Percentiles rank a stretch among this genome's conserved stretches.
Conservation (phyloP, 2,797 vertebrate genomes). For the Buceros bicornis region DNA sequence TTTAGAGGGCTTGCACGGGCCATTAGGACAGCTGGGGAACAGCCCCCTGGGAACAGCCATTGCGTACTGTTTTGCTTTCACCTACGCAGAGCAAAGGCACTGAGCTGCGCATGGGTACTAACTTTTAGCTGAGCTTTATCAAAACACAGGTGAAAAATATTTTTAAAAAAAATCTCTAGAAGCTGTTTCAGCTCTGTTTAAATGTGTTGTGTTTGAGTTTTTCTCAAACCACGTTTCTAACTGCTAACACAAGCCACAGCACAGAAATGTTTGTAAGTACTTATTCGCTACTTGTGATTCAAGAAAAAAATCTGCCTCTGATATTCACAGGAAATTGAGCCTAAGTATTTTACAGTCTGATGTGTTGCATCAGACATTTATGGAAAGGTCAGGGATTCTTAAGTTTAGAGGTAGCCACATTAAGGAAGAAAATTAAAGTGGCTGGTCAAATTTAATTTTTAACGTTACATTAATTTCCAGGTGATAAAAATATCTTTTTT, state of each 20-base stretch:
- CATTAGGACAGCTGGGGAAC: neutral
- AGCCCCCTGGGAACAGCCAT: neutral
- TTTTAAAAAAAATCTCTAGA: neutral
- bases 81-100: neutral
- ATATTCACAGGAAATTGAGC: constrained; percentile 16
- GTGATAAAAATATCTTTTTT: neutral
- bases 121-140: neutral
- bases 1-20: neutral
- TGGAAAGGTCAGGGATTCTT: neutral
- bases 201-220: neutral
- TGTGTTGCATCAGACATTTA: neutral
- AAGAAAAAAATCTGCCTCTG: neutral
- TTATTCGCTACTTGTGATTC: neutral
- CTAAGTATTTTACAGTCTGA: neutral
- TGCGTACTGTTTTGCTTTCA: neutral
- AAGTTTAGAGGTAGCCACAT: neutral
- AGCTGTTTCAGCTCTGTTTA: neutral
- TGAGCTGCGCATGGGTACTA: neutral
- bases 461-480: neutral
- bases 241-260: neutral
- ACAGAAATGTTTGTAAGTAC: neutral
- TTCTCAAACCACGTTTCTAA: neutral
- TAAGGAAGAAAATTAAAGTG: neutral
- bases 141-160: neutral
- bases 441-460: neutral